A percentile compares a stretch with the other conserved stretches of the same genome.
Conservation (phyloP, 2,888 invertebrate species). For the Eupithecia inturbata region DNA sequence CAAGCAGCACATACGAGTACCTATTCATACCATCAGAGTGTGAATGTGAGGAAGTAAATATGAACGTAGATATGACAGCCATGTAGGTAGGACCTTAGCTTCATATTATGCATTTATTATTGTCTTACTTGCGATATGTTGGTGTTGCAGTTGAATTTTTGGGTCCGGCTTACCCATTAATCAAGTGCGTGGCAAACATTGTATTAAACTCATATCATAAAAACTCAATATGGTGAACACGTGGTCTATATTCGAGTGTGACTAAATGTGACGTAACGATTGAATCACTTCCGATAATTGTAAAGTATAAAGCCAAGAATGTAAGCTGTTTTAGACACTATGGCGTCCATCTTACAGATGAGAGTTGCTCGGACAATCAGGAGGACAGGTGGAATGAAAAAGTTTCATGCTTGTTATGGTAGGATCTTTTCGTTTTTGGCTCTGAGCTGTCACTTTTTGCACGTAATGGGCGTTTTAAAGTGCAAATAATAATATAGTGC, state of each 20-base stretch:
- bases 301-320: slow-evolving; percentile 37
- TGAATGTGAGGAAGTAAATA: slow-evolving; percentile 35
- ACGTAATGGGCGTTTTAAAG: slow-evolving; percentile 37
- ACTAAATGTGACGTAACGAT: slow-evolving; percentile 50
- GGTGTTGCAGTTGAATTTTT: slow-evolving; percentile 17
- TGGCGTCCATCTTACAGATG: slow-evolving; percentile 23
- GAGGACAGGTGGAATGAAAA: slow-evolving; percentile 42
- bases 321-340: slow-evolving; percentile 31
- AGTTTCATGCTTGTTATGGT: slow-evolving; percentile 38
- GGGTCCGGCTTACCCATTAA: not conserved
- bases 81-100: slow-evolving; percentile 6
- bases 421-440: slow-evolving; percentile 40
- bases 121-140: not conserved
- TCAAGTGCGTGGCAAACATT: not conserved
- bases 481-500: slow-evolving; percentile 38
- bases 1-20: slow-evolving; percentile 48
- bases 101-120: not conserved
- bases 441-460: slow-evolving; percentile 41
- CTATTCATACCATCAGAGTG: slow-evolving; percentile 49
- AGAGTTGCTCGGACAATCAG: slow-evolving; percentile 25
- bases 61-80: slow-evolving; percentile 26
- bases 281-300: slow-evolving; percentile 40
- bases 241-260: slow-evolving; percentile 45
- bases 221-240: slow-evolving; percentile 49
- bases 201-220: slow-evolving; percentile 1